Conservation (phyloP, 1,140 invertebrate genomes). For the Hyles euphorbiae region DNA sequence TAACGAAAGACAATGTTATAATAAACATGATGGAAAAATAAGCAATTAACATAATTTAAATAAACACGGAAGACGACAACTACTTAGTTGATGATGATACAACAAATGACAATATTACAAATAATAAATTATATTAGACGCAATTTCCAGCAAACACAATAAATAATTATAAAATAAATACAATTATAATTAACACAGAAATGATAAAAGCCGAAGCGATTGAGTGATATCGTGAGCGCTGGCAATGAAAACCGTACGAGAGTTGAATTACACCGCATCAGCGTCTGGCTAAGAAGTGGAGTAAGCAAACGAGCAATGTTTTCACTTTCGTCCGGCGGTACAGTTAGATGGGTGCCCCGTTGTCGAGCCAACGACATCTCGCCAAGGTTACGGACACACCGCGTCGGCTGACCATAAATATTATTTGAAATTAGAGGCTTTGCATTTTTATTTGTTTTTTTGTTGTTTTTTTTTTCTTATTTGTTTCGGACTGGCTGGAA, state of each 20-base stretch:
- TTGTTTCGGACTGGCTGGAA: not conserved
- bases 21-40: no score
- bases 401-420: not conserved
- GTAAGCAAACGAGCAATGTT: slow-evolving; percentile 24
- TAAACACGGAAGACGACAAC: no score
- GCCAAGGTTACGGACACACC: slow-evolving; percentile 7
- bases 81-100: no score
- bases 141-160: no score
- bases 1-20: no score
- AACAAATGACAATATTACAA: no score
- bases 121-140: no score
- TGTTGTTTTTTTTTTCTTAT: not conserved
- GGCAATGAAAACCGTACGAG: slow-evolving; percentile 14
- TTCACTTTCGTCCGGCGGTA: slow-evolving; percentile 24
- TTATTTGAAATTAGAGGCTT: not conserved
- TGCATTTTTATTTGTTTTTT: not conserved
- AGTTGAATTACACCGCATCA: slow-evolving; percentile 18
- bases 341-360: slow-evolving; percentile 22
- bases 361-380: slow-evolving; percentile 17
- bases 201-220: not conserved
- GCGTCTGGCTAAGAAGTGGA: slow-evolving; percentile 17
- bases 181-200: no score
- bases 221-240: slow-evolving; percentile 1
- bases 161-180: no score
- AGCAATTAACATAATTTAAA: no score